A percentile compares a stretch with the other conserved stretches of the same genome.
Conservation (phyloP, 53 echinoderm and acorn worm genomes). For the Henricia sp. region DNA sequence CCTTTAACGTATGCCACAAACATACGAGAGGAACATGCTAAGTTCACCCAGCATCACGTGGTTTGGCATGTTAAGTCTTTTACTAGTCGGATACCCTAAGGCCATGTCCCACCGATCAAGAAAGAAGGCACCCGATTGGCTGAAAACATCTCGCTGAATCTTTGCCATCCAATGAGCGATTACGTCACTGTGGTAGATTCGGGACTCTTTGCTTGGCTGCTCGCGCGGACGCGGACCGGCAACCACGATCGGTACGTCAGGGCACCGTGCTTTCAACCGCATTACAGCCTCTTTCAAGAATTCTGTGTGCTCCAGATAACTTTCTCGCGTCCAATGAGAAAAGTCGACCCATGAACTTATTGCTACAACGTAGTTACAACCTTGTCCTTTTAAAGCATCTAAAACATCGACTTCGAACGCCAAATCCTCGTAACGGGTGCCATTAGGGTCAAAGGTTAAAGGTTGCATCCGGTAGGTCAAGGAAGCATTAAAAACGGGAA, state of each 20-base stretch:
- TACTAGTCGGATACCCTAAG: slow-evolving; percentile 38
- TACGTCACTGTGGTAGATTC: slow-evolving; percentile 28
- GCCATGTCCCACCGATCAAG: slow-evolving; percentile 70
- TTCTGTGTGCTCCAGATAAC: slow-evolving; percentile 48
- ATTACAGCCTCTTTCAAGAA: slow-evolving; percentile 53
- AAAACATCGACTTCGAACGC: slow-evolving; percentile 52
- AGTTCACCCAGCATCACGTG: slow-evolving; percentile 32
- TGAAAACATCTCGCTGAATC: slow-evolving; percentile 47
- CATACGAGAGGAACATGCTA: slow-evolving; percentile 37
- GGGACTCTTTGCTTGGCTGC: slow-evolving; percentile 44
- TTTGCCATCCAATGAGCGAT: slow-evolving; percentile 25
- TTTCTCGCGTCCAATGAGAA: slow-evolving; percentile 62
- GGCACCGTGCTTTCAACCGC: slow-evolving; percentile 50
- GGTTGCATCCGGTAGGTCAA: slow-evolving; percentile 27
- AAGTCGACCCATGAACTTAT: slow-evolving; percentile 67
- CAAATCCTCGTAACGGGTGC: background rate
- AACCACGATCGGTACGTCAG: slow-evolving; percentile 43
- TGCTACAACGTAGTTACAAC: slow-evolving; percentile 42
- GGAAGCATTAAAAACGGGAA: background rate
- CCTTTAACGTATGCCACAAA: background rate
- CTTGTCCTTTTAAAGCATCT: slow-evolving; percentile 3
- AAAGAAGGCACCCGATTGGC: slow-evolving; percentile 45
- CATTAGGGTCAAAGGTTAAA: background rate
- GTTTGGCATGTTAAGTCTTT: slow-evolving; percentile 40
- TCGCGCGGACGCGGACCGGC: slow-evolving; percentile 65